Conservation (phyloP, 2,113 vertebrate genomes). For the Cryptomyrus ogoouensis region DNA sequence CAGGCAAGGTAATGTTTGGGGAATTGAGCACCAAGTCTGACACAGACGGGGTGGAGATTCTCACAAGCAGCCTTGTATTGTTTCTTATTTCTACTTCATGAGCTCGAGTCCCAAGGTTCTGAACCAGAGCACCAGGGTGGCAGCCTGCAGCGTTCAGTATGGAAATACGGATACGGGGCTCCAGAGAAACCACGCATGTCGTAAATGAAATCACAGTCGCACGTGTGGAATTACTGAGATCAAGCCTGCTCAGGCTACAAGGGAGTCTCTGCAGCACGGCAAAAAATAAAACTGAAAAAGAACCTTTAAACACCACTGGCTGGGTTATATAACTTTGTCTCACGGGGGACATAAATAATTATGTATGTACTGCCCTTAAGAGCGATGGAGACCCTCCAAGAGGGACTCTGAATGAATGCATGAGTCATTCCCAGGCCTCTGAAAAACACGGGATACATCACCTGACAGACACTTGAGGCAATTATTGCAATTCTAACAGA, state of each 20-base stretch:
- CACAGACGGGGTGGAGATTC: background rate
- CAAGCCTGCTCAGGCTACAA: background rate
- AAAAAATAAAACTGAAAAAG: background rate
- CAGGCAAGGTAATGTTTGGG: background rate
- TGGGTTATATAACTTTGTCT: background rate
- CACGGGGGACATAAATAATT: background rate
- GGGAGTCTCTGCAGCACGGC: background rate
- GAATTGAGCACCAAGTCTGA: background rate
- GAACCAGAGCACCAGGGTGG: background rate
- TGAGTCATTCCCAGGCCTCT: background rate
- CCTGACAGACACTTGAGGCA: conserved; percentile 9
- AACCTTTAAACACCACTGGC: background rate
- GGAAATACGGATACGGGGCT: background rate
- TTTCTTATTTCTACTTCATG: background rate
- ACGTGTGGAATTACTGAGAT: background rate
- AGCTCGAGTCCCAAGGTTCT: background rate
- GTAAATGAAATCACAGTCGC: background rate
- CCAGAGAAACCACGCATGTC: background rate
- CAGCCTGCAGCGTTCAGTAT: background rate
- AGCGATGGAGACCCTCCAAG: background rate
- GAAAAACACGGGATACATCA: background rate
- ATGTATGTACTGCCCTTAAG: background rate
- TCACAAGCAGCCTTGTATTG: background rate
- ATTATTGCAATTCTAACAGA: background rate
- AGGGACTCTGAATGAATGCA: background rate